Conservation (phyloP, 2,797 vertebrate genomes). For the Siniperca obscura region DNA sequence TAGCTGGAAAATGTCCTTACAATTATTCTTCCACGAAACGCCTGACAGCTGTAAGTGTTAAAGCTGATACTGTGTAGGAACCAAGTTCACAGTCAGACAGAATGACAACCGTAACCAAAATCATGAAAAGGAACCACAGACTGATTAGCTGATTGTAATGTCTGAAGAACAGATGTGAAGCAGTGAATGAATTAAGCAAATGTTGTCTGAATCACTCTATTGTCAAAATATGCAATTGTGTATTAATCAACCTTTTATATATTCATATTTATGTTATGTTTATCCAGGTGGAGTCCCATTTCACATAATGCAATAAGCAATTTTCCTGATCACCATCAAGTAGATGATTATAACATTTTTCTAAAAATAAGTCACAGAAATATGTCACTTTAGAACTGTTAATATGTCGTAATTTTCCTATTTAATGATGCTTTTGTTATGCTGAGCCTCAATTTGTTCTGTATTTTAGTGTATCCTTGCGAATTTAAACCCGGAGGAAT, state of each 20-base stretch:
- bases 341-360: constrained; percentile 12
- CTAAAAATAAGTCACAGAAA: background rate
- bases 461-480: constrained; percentile 32
- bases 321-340: constrained; percentile 12
- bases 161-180: constrained; percentile 27
- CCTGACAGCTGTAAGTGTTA: constrained; percentile 44
- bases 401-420: background rate
- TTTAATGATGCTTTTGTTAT: constrained; percentile 12
- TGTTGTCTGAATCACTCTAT: background rate
- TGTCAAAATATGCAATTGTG: constrained; percentile 7
- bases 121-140: constrained; percentile 37
- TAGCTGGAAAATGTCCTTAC: background rate
- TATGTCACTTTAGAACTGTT: background rate
- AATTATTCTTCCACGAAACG: no score
- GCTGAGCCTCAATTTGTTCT: constrained; percentile 22
- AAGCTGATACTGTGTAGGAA: constrained; percentile 42
- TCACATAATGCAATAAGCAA: background rate
- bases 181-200: constrained; percentile 13
- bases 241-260: background rate
- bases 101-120: constrained; percentile 51
- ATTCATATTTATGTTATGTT: background rate
- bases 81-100: constrained; percentile 50
- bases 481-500: constrained; percentile 57
- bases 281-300: background rate
- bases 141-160: constrained; percentile 33